Conservation (phyloP, 2,888 invertebrate species). For the Cerastis rubricosa region DNA sequence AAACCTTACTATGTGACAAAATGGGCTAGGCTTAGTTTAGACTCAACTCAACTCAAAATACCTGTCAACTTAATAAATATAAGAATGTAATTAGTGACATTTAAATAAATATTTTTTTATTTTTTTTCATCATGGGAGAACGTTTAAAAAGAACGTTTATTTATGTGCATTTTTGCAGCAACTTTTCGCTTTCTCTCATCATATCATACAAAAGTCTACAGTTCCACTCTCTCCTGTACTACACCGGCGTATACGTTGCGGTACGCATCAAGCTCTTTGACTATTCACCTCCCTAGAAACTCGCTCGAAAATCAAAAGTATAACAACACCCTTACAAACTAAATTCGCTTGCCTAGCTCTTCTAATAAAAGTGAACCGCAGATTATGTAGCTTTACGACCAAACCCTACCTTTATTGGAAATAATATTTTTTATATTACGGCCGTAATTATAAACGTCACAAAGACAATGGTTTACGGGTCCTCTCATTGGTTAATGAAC, state of each 20-base stretch:
- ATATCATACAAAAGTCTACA: background rate
- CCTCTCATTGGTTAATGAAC: conserved; percentile 68
- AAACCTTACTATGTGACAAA: too few relatives aligned
- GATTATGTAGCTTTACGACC: conserved; percentile 54
- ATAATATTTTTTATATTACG: conserved; percentile 61
- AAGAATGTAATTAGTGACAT: too few relatives aligned
- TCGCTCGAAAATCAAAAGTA: background rate
- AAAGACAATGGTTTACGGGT: conserved; percentile 71
- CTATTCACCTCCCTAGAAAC: background rate
- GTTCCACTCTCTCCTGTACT: background rate
- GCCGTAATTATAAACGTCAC: conserved; percentile 64
- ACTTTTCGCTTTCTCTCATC: background rate
- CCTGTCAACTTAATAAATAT: too few relatives aligned
- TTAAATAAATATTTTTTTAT: too few relatives aligned
- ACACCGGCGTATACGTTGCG: background rate
- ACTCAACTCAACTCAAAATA: too few relatives aligned
- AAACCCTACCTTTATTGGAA: conserved; percentile 60
- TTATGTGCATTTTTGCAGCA: background rate
- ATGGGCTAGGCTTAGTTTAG: too few relatives aligned
- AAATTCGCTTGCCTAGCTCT: conserved; percentile 25
- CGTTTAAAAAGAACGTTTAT: background rate
- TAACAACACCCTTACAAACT: conserved; percentile 11
- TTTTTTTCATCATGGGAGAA: too few relatives aligned
- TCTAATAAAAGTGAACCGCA: conserved; percentile 40
- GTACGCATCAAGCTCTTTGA: background rate